Evolutionary conservation across 2,113 vertebrate species (phyloP).

Genomic region (Ramphastos sulfuratus): DNA sequence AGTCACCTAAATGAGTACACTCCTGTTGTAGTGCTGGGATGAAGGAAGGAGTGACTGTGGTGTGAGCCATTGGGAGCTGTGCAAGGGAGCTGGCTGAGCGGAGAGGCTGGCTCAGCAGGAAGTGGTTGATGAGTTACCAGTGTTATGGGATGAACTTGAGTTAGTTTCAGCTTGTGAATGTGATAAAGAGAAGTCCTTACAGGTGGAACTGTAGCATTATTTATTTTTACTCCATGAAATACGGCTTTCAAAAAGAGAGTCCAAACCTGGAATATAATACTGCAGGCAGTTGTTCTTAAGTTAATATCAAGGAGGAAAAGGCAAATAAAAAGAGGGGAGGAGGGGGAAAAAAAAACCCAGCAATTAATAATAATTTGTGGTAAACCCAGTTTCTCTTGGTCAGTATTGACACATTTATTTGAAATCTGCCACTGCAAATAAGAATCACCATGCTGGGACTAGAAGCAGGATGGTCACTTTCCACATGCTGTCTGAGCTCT

Average conservation of each 20-base stretch:
- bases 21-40: rapidly evolving
- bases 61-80: constrained; percentile 1
- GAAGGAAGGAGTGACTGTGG: background rate
- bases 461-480: background rate
- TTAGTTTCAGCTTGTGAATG: background rate
- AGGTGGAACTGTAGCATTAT: background rate
- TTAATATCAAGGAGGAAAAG: background rate
- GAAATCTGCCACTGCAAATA: background rate
- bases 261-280: background rate
- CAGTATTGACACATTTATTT: background rate
- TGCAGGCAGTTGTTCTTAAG: background rate
- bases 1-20: background rate
- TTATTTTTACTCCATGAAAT: background rate
- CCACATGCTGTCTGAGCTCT: background rate
- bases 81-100: background rate
- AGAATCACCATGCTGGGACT: background rate
- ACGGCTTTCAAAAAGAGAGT: background rate
- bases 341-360: rapidly evolving
- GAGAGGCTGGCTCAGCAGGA: constrained; percentile 36
- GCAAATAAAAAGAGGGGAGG: background rate
- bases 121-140: constrained; percentile 50
- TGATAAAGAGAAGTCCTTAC: background rate
- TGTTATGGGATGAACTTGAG: background rate
- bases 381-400: background rate
- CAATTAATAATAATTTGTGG: background rate